Base-by-base conservation (phyloP, 2,797 vertebrate genomes). In the Pipistrellus pipistrellus region DNA sequence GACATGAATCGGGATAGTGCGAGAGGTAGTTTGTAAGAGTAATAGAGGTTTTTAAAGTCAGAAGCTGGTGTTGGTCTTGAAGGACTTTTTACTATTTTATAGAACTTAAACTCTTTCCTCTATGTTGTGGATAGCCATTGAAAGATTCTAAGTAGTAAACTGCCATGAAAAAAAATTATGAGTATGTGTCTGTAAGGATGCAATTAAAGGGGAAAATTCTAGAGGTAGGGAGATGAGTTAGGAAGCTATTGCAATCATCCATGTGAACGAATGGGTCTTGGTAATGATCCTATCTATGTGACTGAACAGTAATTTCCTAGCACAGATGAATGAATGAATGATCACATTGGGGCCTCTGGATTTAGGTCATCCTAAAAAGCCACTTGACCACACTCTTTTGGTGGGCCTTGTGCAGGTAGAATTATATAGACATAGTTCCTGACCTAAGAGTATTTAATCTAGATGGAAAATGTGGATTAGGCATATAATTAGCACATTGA, bases 81-180 rank as follows among this genome's bases (percentile, higher is more conserved):
- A 87, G 77, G 57, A 75, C 27, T 53, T 90, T 77, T 86, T 81
- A 53, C 27, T 13, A 81, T 81, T 87, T 82, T 75, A 80, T 81
- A 80, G 32, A 93, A 46, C 23, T 78, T 91, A 64, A 90, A 73
- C 10, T 23, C 46, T 81, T 77, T 88, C 59, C 11, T 90, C 17
- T 46, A 10, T 89, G 30, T 80, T 88, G 6, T 81, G 84, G 48
- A 35, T 73, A 92, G 27, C 32, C 84, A 71, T 1, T 25, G 46
- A 88, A 85, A 62, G 44, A 89, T 76, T 89, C 76, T 92, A 88
- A 96, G 59, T 46, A 95, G 62, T 20, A 80, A 90, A 83, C 62
- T 85, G 41, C 57, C 21, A 11, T 53, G 66, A 83, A 57, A 51
- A 51, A 51, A 21, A n/a, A 76, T 38, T 66, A 51, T 57, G 78